Conservation (phyloP, 2,888 invertebrate genomes). For the Hypomecis punctinalis region DNA sequence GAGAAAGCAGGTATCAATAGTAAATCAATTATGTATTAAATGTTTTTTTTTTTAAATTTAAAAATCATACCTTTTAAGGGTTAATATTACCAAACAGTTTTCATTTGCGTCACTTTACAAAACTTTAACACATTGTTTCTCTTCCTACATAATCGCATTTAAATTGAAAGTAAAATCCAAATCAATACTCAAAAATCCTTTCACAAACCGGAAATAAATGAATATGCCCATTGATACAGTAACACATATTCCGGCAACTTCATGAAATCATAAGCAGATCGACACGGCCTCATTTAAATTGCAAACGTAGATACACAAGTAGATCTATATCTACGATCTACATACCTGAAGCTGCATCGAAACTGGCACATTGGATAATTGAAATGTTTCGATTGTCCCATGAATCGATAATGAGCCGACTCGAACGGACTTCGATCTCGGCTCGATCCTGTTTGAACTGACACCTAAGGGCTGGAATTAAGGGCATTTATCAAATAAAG, state of each 20-base stretch:
- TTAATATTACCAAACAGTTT: too few species aligned
- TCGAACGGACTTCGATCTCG: conserved; percentile 27
- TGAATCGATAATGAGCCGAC: conserved; percentile 53
- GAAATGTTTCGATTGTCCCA: conserved; percentile 54
- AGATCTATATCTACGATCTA: not conserved
- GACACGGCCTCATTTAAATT: conserved; percentile 34
- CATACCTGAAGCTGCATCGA: conserved; percentile 18
- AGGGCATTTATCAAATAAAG: not conserved
- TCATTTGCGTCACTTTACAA: too few species aligned
- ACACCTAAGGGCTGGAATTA: conserved; percentile 18
- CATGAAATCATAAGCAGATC: conserved; percentile 21
- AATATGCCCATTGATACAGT: conserved; percentile 14
- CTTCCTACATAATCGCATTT: not conserved
- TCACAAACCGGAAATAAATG: conserved; percentile 2
- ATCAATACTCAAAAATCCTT: not conserved
- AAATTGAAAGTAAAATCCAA: not conserved
- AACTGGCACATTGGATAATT: conserved; percentile 45
- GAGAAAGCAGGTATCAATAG: too few species aligned
- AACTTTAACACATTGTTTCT: not conserved
- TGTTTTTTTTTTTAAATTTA: too few species aligned
- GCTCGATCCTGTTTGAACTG: conserved; percentile 18
- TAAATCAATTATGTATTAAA: too few species aligned
- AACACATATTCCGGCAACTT: conserved; percentile 8
- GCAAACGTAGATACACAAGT: conserved; percentile 30
- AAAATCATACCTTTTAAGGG: too few species aligned